Evolutionary conservation across 2,888 invertebrate genomes (phyloP), one percentile per base, ranked within the genome.

Genomic region (Exocentrus adspersus): DNA sequence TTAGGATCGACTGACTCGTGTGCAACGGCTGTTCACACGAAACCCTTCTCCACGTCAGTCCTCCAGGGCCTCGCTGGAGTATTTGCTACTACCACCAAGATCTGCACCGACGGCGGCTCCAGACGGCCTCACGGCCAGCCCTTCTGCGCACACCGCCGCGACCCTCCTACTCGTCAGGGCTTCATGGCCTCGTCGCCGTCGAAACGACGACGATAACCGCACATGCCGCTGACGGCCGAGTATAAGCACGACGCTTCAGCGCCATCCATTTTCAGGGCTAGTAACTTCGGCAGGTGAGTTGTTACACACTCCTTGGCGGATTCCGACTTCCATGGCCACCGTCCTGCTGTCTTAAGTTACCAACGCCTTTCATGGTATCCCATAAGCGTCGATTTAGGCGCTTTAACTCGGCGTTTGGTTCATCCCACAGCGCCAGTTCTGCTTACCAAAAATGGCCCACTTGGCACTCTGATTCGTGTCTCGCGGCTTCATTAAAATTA

Each of bases 321-420:
- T 87, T 86, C 87, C 89, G 86, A 90, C 89, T 90, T 90, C 89
- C 89, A 88, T 89, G 89, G 87, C 87, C 88, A 89, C 88, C 87
- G 87, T 87, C 88, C 87, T 41, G n/a, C n/a, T n/a, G n/a, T n/a
- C n/a, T n/a, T n/a, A n/a, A n/a, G n/a, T n/a, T n/a, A n/a, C n/a
- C n/a, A n/a, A n/a, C n/a, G n/a, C n/a, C n/a, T n/a, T n/a, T n/a
- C n/a, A n/a, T n/a, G n/a, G n/a, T n/a, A n/a, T n/a, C n/a, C n/a
- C n/a, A n/a, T n/a, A n/a, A 41, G 41, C 87, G 86, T 86, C 84
- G 83, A 79, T 83, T 87, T 84, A 79, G 87, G 87, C 88, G 85
- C 88, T 86, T 87, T n/a, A n/a, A n/a, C n/a, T n/a, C n/a, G n/a
- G n/a, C n/a, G n/a, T n/a, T n/a, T n/a, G n/a, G n/a, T n/a, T n/a